A percentile compares a stretch with the other conserved stretches of the same genome.
Evolutionary conservation across 2,113 vertebrate species (phyloP).

Genomic region (Oceanodroma tethys): DNA sequence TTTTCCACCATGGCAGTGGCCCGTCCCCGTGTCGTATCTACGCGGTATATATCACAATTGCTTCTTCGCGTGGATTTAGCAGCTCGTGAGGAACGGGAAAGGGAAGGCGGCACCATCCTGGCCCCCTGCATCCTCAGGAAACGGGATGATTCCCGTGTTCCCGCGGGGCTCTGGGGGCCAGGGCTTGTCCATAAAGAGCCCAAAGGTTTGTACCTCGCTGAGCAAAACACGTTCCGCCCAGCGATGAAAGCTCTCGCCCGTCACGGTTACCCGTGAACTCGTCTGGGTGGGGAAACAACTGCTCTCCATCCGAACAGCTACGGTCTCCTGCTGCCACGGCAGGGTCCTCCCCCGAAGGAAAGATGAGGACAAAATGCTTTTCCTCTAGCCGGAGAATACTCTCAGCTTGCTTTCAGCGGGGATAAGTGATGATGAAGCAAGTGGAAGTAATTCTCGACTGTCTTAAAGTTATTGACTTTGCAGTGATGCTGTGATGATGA

Average conservation of each 20-base stretch:
- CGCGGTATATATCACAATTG: rapidly evolving
- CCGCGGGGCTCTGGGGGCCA: rapidly evolving
- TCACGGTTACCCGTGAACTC: rapidly evolving
- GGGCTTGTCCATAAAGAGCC: not conserved
- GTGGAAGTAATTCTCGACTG: not conserved
- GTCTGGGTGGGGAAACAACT: not conserved
- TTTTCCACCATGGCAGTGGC: not conserved
- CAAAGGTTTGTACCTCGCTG: not conserved
- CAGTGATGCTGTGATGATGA: not conserved
- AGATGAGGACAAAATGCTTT: not conserved
- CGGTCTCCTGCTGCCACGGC: not conserved
- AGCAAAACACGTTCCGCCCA: rapidly evolving
- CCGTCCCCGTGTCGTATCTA: rapidly evolving
- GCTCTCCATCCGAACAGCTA: not conserved
- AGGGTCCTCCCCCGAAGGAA: not conserved
- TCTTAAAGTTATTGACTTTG: not conserved
- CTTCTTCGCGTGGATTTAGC: not conserved
- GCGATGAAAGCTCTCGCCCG: rapidly evolving
- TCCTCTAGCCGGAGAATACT: not conserved
- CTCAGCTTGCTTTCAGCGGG: not conserved
- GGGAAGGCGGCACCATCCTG: not conserved
- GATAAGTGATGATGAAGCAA: not conserved
- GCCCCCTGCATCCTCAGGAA: rapidly evolving
- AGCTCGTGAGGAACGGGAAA: not conserved
- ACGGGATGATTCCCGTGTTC: not conserved